phyloP scores from a whole-genome alignment of 2,113 vertebrate species.

The Prolemur simus region DNA sequence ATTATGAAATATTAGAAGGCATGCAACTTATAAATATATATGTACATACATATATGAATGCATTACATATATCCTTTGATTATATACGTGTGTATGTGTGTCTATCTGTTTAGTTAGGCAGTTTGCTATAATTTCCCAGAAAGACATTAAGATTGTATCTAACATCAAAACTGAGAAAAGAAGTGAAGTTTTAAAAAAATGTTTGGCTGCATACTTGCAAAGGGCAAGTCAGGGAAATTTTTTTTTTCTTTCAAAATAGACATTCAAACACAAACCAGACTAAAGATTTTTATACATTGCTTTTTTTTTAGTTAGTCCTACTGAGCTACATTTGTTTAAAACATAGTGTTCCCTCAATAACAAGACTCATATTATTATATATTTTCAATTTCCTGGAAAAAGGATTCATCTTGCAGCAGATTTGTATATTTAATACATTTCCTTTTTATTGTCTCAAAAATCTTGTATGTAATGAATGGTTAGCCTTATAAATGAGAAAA shows the following conservation, averaged over 20 bases:
- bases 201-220: background rate
- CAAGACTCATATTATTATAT: background rate
- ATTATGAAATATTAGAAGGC: background rate
- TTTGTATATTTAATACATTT: background rate
- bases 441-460: background rate
- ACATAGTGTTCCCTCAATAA: background rate
- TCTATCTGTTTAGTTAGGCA: background rate
- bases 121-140: background rate
- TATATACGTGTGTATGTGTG: background rate
- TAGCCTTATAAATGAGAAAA: background rate
- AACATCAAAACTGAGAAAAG: background rate
- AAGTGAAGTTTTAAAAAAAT: background rate
- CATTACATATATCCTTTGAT: background rate
- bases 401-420: background rate
- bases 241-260: background rate
- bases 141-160: background rate
- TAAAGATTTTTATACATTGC: background rate
- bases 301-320: background rate
- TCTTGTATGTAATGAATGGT: background rate
- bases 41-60: background rate
- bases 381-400: background rate
- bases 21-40: background rate
- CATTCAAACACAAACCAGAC: background rate
- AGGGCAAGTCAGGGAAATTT: background rate
- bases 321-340: background rate